Evolutionary conservation across 2,797 vertebrate species (phyloP), one percentile per base, ranked within the genome.

Genomic region (Clarias platycephalus): DNA sequence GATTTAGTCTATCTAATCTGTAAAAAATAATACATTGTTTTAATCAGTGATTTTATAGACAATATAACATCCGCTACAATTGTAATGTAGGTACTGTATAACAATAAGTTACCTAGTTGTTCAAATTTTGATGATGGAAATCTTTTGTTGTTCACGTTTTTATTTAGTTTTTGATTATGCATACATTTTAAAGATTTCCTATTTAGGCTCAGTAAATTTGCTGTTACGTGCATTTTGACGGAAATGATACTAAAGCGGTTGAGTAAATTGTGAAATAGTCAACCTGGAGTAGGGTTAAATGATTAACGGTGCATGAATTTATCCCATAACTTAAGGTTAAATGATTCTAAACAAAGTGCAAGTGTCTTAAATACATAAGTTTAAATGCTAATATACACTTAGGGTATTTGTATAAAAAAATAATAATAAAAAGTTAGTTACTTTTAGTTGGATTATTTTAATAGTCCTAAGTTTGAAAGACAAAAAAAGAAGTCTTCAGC

Each of bases 221-320:
- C 34, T 49, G 57, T 60, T 18, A 26, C 15, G 18, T 66, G 60
- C 28, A 20, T 40, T 49, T 28, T 49, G 34, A 20, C 60, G 10
- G 49, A 12, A 80, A 49, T 44, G 37, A 18, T 13, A 77, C 55
- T 60, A 34, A 37, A 58, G 22, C 22, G 57, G n/a, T 18, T 40
- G 76, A 78, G 75, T 77, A 60, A 64, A 63, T 44, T 20, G 49
- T 80, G n/a, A 49, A 80, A 26, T 1, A 77, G 55, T 20, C 20
- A 22, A 15, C 28, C 26, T 57, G 53, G 16, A 76, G 74, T 10
- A 22, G 22, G 22, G 24, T 28, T 9, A 26, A 44, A 44, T 24
- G 31, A 78, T 64, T 66, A 28, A 44, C 37, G 6, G 60, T 26
- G 37, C 16, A 8, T 31, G 60, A 64, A 79, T 20, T 18, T 20